Evolutionary conservation across 2,888 invertebrate genomes (phyloP).

Genomic region (Dendrolimus houi): DNA sequence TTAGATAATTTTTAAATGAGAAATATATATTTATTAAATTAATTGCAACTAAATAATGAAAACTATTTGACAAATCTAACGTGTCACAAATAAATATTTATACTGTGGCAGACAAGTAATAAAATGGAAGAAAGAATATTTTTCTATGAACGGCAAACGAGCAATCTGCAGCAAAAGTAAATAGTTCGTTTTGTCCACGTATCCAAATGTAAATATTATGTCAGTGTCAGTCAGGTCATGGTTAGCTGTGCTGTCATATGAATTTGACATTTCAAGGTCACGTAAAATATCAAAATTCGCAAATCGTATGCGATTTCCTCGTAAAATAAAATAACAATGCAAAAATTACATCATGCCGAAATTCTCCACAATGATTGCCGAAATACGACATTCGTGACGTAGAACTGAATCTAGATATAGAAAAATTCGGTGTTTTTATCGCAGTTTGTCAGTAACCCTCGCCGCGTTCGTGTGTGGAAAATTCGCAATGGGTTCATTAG

Average conservation of each 20-base stretch:
- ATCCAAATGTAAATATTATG: too few species aligned
- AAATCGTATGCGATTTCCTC: constrained; percentile 2
- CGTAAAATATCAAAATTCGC: constrained; percentile 12
- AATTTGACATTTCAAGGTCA: neutral
- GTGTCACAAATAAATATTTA: too few species aligned
- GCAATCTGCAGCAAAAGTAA: too few species aligned
- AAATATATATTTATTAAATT: too few species aligned
- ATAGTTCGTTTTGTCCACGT: too few species aligned
- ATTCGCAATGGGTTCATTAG: constrained; percentile 42
- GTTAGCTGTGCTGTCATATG: neutral
- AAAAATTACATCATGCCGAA: constrained; percentile 22
- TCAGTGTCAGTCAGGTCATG: neutral
- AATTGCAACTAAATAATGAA: too few species aligned
- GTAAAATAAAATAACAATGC: constrained; percentile 12
- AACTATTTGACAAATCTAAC: too few species aligned
- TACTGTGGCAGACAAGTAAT: too few species aligned
- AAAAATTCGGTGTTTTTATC: constrained; percentile 3
- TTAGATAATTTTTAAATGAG: too few species aligned
- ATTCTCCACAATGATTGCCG: constrained; percentile 10
- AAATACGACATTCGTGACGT: constrained; percentile 14
- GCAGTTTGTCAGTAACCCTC: constrained; percentile 24
- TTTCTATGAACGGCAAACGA: too few species aligned
- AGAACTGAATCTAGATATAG: constrained; percentile 1
- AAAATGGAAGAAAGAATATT: too few species aligned
- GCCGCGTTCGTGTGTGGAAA: constrained; percentile 26